Evolutionary conservation across 2,113 vertebrate genomes (phyloP).

Genomic region (Macquaria australasica): DNA sequence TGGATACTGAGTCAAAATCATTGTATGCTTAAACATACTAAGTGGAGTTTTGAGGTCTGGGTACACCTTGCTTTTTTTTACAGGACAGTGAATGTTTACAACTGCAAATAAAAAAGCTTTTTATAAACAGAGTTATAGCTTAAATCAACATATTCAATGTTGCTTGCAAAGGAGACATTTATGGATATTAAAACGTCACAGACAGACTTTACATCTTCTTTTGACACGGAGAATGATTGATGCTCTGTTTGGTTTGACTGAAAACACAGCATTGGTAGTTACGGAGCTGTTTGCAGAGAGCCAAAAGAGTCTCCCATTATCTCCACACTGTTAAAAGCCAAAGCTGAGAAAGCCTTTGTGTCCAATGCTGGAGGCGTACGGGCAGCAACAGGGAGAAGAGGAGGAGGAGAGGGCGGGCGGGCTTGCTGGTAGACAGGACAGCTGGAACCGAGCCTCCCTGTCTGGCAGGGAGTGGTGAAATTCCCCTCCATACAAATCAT

Average conservation of each 20-base stretch:
- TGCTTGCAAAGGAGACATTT: constrained; percentile 16
- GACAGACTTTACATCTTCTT: constrained; percentile 28
- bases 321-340: constrained; percentile 44
- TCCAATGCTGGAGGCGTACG: constrained; percentile 44
- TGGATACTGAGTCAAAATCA: neutral
- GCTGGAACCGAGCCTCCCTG: constrained; percentile 64
- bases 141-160: constrained; percentile 3
- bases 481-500: constrained; percentile 51
- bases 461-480: constrained; percentile 62
- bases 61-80: no score
- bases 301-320: constrained; percentile 60
- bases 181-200: neutral
- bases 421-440: constrained; percentile 53
- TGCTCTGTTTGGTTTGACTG: constrained; percentile 45
- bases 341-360: constrained; percentile 56
- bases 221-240: constrained; percentile 7
- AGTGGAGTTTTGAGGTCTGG: no score
- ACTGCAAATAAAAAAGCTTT: constrained; percentile 1
- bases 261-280: constrained; percentile 22
- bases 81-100: constrained; percentile 4
- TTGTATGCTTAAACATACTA: neutral
- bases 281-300: constrained; percentile 47
- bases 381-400: constrained; percentile 31
- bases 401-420: neutral
- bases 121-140: constrained; percentile 6